phyloP scores from a whole-genome alignment of 2,113 vertebrate species.

The Pungitius pungitius region DNA sequence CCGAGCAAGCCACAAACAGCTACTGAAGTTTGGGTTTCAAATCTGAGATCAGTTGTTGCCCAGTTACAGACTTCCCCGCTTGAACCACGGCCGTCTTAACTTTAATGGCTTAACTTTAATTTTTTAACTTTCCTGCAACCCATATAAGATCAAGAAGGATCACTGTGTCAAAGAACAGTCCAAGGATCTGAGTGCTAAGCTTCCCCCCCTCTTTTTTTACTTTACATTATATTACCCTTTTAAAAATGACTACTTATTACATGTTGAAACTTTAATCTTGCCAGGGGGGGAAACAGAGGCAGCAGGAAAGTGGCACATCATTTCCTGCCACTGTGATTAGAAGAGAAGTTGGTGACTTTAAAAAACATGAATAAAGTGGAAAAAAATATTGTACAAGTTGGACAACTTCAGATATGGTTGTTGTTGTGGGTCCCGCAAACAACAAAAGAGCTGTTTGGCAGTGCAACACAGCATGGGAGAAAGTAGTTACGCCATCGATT shows the following conservation, averaged over 20 bases:
- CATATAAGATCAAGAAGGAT: too few relatives aligned
- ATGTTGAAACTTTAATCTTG: conserved; percentile 46
- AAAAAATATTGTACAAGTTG: conserved; percentile 30
- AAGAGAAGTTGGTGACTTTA: conserved; percentile 14
- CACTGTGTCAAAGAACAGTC: too few relatives aligned
- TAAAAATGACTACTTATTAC: conserved; percentile 39
- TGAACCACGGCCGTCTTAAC: too few relatives aligned
- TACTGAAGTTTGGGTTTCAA: conserved; percentile 14
- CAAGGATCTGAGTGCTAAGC: neutral
- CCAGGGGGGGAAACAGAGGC: conserved; percentile 4
- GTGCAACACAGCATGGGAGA: neutral
- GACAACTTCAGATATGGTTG: neutral
- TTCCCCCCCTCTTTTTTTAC: conserved; percentile 34
- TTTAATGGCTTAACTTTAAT: too few relatives aligned
- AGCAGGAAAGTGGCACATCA: conserved; percentile 18
- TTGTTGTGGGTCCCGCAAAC: neutral
- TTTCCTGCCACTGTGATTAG: conserved; percentile 39
- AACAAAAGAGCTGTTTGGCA: neutral
- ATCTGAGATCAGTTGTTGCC: conserved; percentile 5
- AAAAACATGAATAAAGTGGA: conserved; percentile 42
- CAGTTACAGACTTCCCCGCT: neutral
- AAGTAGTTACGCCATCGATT: neutral
- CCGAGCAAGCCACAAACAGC: conserved; percentile 1
- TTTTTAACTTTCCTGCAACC: too few relatives aligned
- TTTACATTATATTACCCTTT: conserved; percentile 9